Conservation (phyloP, 2,113 vertebrate species). For the Hoplias malabaricus region DNA sequence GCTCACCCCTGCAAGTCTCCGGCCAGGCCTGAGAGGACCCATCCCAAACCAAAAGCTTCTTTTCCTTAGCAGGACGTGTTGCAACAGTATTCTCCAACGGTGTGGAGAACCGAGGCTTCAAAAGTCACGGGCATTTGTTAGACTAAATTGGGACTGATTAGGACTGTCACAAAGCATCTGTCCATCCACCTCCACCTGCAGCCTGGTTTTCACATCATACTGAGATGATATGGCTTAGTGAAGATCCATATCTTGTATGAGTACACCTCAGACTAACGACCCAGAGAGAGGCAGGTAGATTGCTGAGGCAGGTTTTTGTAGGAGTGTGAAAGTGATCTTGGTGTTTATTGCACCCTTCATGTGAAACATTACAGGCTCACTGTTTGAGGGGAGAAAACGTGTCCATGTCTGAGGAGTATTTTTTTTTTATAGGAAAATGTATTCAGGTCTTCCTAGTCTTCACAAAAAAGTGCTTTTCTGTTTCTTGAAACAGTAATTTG, state of each 20-base stretch:
- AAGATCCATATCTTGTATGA: slow-evolving; percentile 24
- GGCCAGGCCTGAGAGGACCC: slow-evolving; percentile 43
- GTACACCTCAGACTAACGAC: slow-evolving; percentile 39
- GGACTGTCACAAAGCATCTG: slow-evolving; percentile 26
- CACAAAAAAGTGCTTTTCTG: slow-evolving; percentile 83
- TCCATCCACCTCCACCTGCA: slow-evolving; percentile 13
- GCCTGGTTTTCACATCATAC: slow-evolving; percentile 7
- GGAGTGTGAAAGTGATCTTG: slow-evolving; percentile 60
- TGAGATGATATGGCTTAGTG: neutral
- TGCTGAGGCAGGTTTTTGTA: slow-evolving; percentile 20
- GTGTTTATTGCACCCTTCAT: slow-evolving; percentile 91
- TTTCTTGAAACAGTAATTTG: slow-evolving; percentile 88
- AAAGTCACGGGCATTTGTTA: slow-evolving; percentile 18
- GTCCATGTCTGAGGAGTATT: slow-evolving; percentile 70
- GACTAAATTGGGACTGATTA: slow-evolving; percentile 41
- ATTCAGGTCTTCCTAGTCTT: slow-evolving; percentile 83
- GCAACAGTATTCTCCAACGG: slow-evolving; percentile 49
- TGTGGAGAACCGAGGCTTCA: slow-evolving; percentile 17
- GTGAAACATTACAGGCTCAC: slow-evolving; percentile 83
- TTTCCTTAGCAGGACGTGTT: slow-evolving; percentile 37
- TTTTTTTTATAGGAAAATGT: slow-evolving; percentile 73
- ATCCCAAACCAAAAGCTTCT: slow-evolving; percentile 52
- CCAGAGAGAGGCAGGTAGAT: neutral
- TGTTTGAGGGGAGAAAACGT: slow-evolving; percentile 69
- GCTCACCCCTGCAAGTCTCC: slow-evolving; percentile 22